Conservation (phyloP, 2,113 vertebrate genomes). For the Clupea harengus region DNA sequence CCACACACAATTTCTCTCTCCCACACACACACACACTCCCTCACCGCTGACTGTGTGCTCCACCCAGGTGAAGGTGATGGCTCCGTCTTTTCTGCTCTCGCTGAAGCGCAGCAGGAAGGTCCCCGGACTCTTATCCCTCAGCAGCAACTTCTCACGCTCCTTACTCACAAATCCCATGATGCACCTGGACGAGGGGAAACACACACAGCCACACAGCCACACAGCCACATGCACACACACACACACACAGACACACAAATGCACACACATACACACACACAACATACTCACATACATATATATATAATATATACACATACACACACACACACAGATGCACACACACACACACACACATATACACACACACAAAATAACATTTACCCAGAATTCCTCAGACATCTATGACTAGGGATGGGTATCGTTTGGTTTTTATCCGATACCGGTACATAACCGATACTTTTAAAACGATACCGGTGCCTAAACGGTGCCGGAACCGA, state of each 20-base stretch:
- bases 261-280: background rate
- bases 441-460: no score
- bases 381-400: no score
- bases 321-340: no score
- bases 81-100: slow-evolving; percentile 87
- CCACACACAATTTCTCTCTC: no score
- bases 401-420: no score
- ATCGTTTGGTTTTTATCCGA: no score
- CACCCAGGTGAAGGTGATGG: slow-evolving; percentile 94
- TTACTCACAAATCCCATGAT: slow-evolving; percentile 92
- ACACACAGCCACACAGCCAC: background rate
- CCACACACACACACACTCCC: slow-evolving; percentile 33
- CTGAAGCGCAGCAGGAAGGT: slow-evolving; percentile 93
- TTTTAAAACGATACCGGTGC: no score
- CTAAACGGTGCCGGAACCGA: no score
- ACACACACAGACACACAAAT: background rate
- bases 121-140: slow-evolving; percentile 76
- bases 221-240: background rate
- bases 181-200: slow-evolving; percentile 64
- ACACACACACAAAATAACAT: no score
- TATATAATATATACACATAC: no score
- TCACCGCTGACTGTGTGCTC: slow-evolving; percentile 74
- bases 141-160: slow-evolving; percentile 69
- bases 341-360: no score
- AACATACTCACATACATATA: background rate